Base-by-base conservation (phyloP, 2,888 invertebrate genomes). In the Micropterix aruncella region DNA sequence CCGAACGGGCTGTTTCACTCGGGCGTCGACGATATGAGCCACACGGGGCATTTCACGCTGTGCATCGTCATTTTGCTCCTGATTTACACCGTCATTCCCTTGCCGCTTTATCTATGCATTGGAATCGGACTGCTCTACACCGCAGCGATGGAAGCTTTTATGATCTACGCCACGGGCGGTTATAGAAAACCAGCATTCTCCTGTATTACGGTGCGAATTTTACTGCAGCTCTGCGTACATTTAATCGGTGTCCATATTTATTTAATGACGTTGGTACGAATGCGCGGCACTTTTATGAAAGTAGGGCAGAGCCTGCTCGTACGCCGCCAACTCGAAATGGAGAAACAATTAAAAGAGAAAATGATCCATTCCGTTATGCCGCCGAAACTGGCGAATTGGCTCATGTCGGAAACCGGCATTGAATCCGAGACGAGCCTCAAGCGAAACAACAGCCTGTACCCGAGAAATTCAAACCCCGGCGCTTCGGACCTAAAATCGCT, bases 341-440 rank as follows among this genome's bases (percentile, higher is more conserved):
- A 96, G 60, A 93, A 92, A 56, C 86, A 89, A 58, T 70, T 95
- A 39, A 95, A 95, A 61, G 93, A 95, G 61, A 91, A 93, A 61
- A 95, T 96, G 94, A 94, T 93, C 54, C 88, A 88, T 60, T 95
- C 94, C 17, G 88, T 97, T 46, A 96, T 96, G 96, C 96, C 96
- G 5, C 92, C 91, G 1, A 87, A 84, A 58, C 87, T 94, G 2
- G 92, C 93, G 2, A 78, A 81, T 52, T 88, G 87, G 83, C 61
- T 90, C 43, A 75, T 90, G 70, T 80, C 81, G 50, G 87, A 88
- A 57, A 78, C 83, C 55, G 74, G 79, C 48, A 65, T 75, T 44
- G 75, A 78, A 49, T 59, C 66, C 17, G 71, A 76, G 45, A 73
- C 75, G 49, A 66, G 72, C 52, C 63, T 77, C 52, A 74, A 77